Evolutionary conservation across 2,797 vertebrate genomes (phyloP).

Genomic region (Rhinogobio ventralis): DNA sequence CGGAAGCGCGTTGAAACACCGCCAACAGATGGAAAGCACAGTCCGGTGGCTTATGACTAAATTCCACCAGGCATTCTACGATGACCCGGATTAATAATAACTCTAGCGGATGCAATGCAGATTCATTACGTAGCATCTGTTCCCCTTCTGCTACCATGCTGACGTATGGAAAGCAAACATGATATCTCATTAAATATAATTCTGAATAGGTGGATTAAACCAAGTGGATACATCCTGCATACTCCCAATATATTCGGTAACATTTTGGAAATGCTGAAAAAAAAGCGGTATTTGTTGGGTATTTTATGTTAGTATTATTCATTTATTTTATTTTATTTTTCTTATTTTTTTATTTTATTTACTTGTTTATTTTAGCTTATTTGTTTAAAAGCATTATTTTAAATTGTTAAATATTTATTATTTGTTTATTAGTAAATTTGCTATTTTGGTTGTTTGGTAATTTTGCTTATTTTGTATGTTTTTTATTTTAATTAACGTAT

Average conservation of each 20-base stretch:
- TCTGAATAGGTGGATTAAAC: constrained; percentile 3
- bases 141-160: constrained; percentile 28
- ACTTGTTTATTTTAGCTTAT: no score
- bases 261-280: not conserved
- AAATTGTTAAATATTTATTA: not conserved
- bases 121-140: constrained; percentile 38
- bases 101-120: constrained; percentile 14
- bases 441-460: not conserved
- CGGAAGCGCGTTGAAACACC: not conserved
- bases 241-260: not conserved
- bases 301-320: not conserved
- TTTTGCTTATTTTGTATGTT: not conserved
- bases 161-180: constrained; percentile 38
- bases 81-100: constrained; percentile 36
- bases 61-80: constrained; percentile 13
- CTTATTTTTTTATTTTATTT: no score
- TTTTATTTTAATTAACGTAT: not conserved
- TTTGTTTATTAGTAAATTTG: not conserved
- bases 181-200: constrained; percentile 31
- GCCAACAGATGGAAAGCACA: constrained; percentile 34
- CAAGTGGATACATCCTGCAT: not conserved
- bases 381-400: not conserved
- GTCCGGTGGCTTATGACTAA: constrained; percentile 21
- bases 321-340: not conserved
- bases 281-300: not conserved